phyloP scores from a whole-genome alignment of 92 coral and sea anemone genomes.

The Virgularia gustaviana region DNA sequence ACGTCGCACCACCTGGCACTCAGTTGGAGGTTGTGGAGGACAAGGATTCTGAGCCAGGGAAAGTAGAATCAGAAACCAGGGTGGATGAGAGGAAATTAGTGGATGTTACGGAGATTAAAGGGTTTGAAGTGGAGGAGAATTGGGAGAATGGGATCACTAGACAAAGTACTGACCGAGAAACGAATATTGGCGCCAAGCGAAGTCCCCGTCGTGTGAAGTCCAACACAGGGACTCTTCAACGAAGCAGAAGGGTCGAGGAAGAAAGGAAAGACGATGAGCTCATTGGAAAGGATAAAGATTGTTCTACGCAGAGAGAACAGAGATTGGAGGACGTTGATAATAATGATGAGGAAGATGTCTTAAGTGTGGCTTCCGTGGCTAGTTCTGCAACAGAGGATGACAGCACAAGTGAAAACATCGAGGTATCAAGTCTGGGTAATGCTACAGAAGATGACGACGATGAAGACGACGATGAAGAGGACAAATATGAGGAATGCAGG shows the following conservation, averaged over 20 bases:
- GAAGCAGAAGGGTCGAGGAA: slow-evolving; percentile 28
- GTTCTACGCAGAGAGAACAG: neutral
- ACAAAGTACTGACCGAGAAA: neutral
- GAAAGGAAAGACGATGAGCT: slow-evolving; percentile 1
- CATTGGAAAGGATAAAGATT: neutral
- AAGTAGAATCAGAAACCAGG: neutral
- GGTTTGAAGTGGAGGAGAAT: slow-evolving; percentile 62
- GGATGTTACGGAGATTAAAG: slow-evolving; percentile 66
- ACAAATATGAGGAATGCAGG: slow-evolving; percentile 53
- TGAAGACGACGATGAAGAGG: slow-evolving; percentile 51
- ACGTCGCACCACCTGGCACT: no score
- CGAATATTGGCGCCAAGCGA: neutral
- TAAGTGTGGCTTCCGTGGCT: slow-evolving; percentile 49
- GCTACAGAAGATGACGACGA: slow-evolving; percentile 57
- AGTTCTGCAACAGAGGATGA: slow-evolving; percentile 72
- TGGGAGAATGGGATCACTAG: slow-evolving; percentile 13
- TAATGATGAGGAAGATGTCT: slow-evolving; percentile 39
- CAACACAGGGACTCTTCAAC: slow-evolving; percentile 12
- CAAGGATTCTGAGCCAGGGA: no score
- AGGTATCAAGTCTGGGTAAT: slow-evolving; percentile 81
- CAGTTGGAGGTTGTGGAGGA: no score
- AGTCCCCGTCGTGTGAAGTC: neutral
- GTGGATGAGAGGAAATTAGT: neutral
- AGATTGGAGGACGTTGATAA: slow-evolving; percentile 57
- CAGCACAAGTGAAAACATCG: slow-evolving; percentile 73